These are phyloP conservation scores for Helobdella robusta DNA, from an alignment of 2,888 invertebrate genomes.

Conservation along the genomic window DNA sequence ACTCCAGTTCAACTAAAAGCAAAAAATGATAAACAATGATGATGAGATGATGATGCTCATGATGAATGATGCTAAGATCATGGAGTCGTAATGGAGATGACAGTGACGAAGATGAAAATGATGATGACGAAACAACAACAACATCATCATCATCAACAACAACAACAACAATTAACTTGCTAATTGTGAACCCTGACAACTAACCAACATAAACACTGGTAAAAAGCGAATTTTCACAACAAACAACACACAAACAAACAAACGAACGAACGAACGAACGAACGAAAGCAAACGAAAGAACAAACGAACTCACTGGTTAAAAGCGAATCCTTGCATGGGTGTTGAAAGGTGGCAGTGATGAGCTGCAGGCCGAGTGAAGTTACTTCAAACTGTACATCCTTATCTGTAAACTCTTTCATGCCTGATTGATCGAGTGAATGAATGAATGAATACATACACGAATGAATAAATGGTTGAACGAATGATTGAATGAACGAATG, in stretches of 20 bases:
- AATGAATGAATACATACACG: background rate
- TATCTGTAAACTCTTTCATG: conserved; percentile 8
- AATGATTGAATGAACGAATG: too few relatives aligned
- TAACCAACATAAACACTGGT: background rate
- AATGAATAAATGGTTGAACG: too few relatives aligned
- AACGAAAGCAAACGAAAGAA: too few relatives aligned
- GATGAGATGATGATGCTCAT: background rate
- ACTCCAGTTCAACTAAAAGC: conserved; percentile 66
- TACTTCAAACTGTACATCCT: conserved; percentile 63
- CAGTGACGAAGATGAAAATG: background rate
- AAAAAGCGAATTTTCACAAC: background rate
- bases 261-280: background rate
- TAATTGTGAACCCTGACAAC: background rate
- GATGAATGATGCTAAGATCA: background rate
- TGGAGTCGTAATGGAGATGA: background rate
- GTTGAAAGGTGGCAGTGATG: conserved; percentile 79
- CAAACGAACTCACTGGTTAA: conserved; percentile 57
- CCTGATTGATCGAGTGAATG: too few relatives aligned
- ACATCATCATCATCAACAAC: background rate
- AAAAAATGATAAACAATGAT: background rate
- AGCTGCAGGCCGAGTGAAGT: conserved; percentile 79
- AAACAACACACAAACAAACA: conserved; percentile 4
- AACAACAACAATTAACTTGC: background rate
- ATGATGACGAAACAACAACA: background rate
- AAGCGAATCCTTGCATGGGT: conserved; percentile 82